These are phyloP conservation scores for Poecilus cupreus DNA, from an alignment of 2,888 invertebrate genomes.

Conservation along the genomic window DNA sequence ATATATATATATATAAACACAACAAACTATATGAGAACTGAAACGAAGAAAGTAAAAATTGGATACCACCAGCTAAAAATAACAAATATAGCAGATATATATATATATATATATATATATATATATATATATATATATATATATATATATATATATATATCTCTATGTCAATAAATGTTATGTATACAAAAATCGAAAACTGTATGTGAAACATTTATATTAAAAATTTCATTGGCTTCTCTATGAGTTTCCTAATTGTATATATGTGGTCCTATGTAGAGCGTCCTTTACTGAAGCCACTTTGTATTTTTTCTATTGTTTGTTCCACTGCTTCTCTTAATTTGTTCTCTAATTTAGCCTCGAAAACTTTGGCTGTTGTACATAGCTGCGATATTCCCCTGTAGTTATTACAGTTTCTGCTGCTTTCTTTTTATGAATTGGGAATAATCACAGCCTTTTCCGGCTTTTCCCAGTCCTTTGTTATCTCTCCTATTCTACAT, in stretches of 20 bases:
- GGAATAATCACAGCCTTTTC: not conserved
- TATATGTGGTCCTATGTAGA: not conserved
- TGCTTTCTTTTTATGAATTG: not conserved
- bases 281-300: too few species aligned
- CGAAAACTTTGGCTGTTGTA: too few species aligned
- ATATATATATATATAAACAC: too few species aligned
- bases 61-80: too few species aligned
- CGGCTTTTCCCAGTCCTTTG: conserved; percentile 12
- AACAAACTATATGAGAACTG: too few species aligned
- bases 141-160: too few species aligned
- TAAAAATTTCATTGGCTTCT: not conserved
- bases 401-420: not conserved
- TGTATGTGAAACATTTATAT: too few species aligned
- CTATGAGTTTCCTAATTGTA: not conserved
- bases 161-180: conserved; percentile 56
- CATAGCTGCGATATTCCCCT: not conserved
- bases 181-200: not conserved
- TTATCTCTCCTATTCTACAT: not conserved
- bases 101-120: too few species aligned
- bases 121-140: too few species aligned
- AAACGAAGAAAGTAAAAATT: too few species aligned
- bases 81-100: too few species aligned
- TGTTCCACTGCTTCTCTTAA: not conserved
- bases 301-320: not conserved
- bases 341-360: not conserved